phyloP scores from a whole-genome alignment of 2,113 vertebrate genomes.

The Periophthalmodon schlosseri region DNA sequence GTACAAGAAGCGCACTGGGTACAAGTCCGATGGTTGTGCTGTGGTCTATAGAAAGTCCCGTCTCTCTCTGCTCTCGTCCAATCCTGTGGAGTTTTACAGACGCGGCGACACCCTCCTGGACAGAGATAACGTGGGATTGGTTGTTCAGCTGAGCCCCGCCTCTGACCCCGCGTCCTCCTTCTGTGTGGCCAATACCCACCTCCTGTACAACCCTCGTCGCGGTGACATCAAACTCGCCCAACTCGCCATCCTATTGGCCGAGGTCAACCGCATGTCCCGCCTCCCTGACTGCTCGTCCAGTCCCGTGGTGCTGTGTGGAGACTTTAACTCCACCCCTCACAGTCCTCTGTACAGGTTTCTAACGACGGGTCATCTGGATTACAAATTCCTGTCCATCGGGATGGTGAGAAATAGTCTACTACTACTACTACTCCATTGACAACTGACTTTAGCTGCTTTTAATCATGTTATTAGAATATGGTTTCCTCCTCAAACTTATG shows the following conservation, averaged over 20 bases:
- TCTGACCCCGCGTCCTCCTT: conserved; percentile 49
- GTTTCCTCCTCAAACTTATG: too few relatives aligned
- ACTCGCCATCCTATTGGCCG: conserved; percentile 91
- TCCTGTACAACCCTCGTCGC: conserved; percentile 92
- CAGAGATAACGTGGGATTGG: conserved; percentile 93
- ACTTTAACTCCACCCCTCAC: conserved; percentile 93
- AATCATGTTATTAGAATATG: too few relatives aligned
- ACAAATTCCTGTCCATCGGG: conserved; percentile 83
- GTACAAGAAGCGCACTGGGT: conserved; percentile 92
- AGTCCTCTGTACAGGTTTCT: conserved; percentile 93
- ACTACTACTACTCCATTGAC: too few relatives aligned
- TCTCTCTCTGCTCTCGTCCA: conserved; percentile 85
- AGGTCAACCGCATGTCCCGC: conserved; percentile 82
- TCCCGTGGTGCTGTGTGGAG: conserved; percentile 91
- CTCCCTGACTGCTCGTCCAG: conserved; percentile 77
- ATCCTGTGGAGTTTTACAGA: conserved; percentile 89
- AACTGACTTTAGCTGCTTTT: too few relatives aligned
- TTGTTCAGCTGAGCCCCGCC: conserved; percentile 76
- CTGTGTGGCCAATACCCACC: conserved; percentile 94
- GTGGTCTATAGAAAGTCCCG: conserved; percentile 87
- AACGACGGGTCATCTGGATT: conserved; percentile 85
- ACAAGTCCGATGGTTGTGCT: conserved; percentile 92
- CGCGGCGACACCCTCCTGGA: conserved; percentile 85
- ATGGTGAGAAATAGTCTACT: conserved; percentile 76
- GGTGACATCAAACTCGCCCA: conserved; percentile 97